Base-by-base conservation (phyloP, 2,113 vertebrate genomes). In the zebrafish (Danio rerio) region DNA sequence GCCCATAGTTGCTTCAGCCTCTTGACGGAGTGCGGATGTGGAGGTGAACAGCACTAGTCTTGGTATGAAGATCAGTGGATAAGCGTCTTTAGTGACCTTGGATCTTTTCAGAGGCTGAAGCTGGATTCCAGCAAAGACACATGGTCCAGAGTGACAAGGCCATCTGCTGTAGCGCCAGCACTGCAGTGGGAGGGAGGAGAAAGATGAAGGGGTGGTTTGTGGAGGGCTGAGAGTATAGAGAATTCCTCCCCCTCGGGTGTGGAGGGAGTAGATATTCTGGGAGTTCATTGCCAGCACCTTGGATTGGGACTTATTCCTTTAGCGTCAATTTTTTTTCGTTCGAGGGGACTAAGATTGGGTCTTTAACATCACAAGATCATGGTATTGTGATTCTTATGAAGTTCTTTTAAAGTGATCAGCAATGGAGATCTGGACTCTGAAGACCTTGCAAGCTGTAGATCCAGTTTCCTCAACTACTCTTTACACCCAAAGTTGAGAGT, bases 71-170 rank as follows among this genome's bases (percentile, higher is more conserved):
- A 80, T 81, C 82, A 87, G 89, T 86, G 20, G 83, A 85, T 84
- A 89, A 89, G 90, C 89, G 90, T 83, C 87, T 90, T 80, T 85
- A 86, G 86, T 92, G 94, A 95, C 94, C 94, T 95, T 94, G 93
- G 90, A 84, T 88, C 89, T 56, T 92, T 91, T 90, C 89, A 91
- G 89, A 93, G 92, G 91, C 89, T 90, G 89, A 92, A 88, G 91
- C 89, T 88, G 88, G 89, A 95, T 94, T 94, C 92, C 93, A 93
- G 85, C 91, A 91, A 91, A 87, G 91, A 92, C 94, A 95, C 93
- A 92, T 95, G 94, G 92, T 91, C 87, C 89, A 83, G 94, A 95
- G 92, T 94, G 94, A 94, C 94, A 94, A 91, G 92, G 85, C 90
- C 94, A 94, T 93, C 93, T 94, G 94, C 90, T 90, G 88, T 84